A percentile compares a stretch with the other conserved stretches of the same genome.
phyloP scores from a whole-genome alignment of 2,888 invertebrate genomes.

The Drosophila putrida region DNA sequence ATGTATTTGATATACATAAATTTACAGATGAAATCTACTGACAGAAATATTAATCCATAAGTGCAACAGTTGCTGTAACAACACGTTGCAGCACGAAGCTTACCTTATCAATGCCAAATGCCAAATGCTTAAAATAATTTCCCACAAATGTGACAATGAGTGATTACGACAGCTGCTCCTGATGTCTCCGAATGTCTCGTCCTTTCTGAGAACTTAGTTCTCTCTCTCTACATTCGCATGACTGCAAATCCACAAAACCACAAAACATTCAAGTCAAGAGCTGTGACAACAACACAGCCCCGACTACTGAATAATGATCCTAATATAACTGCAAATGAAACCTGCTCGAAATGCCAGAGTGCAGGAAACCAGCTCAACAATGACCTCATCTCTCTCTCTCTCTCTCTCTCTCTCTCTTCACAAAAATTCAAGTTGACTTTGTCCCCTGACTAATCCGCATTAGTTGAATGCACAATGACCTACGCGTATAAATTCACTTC shows the following conservation, averaged over 20 bases:
- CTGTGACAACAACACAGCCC: conserved; percentile 32
- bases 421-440: conserved; percentile 16
- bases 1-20: conserved; percentile 10
- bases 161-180: conserved; percentile 25
- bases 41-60: background rate
- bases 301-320: conserved; percentile 61
- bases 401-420: background rate
- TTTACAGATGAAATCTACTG: background rate
- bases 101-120: conserved; percentile 29
- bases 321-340: conserved; percentile 68
- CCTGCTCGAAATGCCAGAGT: conserved; percentile 53
- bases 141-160: conserved; percentile 19
- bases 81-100: background rate
- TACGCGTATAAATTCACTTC: conserved; percentile 49
- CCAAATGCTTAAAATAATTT: conserved; percentile 34
- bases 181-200: conserved; percentile 14
- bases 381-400: conserved; percentile 5
- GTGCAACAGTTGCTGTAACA: conserved; percentile 10
- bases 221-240: conserved; percentile 8
- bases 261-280: conserved; percentile 42
- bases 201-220: conserved; percentile 1
- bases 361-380: conserved; percentile 46
- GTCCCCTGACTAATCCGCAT: conserved; percentile 44
- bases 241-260: conserved; percentile 27
- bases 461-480: conserved; percentile 54